A percentile compares a stretch with the other conserved stretches of the same genome.
Conservation (phyloP, 2,888 invertebrate species). For the Orthosia cruda region DNA sequence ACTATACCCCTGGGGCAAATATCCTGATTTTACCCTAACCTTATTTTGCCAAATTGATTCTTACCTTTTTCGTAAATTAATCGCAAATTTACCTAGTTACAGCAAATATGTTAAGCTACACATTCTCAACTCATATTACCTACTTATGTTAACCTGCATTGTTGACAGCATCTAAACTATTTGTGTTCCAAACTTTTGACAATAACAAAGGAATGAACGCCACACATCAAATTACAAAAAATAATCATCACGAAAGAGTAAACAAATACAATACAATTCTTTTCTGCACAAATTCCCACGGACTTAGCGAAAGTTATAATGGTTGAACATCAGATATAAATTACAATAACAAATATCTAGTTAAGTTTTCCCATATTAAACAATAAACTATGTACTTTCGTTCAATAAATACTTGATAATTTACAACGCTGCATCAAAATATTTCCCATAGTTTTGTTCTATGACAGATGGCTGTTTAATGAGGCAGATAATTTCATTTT, state of each 20-base stretch:
- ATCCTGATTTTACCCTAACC: too few relatives aligned
- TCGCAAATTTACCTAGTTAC: too few relatives aligned
- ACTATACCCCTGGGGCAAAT: too few relatives aligned
- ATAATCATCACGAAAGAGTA: neutral
- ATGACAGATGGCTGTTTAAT: neutral
- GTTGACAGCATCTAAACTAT: too few relatives aligned
- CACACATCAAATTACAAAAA: neutral
- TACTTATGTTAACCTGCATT: too few relatives aligned
- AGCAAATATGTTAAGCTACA: too few relatives aligned
- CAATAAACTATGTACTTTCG: constrained; percentile 32
- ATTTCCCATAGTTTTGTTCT: constrained; percentile 15
- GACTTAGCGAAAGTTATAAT: constrained; percentile 26
- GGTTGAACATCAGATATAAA: neutral
- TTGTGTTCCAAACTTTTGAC: too few relatives aligned
- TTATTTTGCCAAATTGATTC: too few relatives aligned
- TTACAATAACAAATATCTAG: constrained; percentile 2
- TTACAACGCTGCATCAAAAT: constrained; percentile 25
- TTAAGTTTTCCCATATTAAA: constrained; percentile 18
- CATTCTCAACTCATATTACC: too few relatives aligned
- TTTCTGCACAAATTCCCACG: constrained; percentile 24
- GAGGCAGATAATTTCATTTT: neutral
- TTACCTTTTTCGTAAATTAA: too few relatives aligned
- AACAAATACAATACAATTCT: constrained; percentile 16
- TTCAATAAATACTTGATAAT: constrained; percentile 19
- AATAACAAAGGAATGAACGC: neutral